These are phyloP conservation scores for Nomada fabriciana DNA, from an alignment of 2,888 invertebrate genomes.

Conservation along the genomic window DNA sequence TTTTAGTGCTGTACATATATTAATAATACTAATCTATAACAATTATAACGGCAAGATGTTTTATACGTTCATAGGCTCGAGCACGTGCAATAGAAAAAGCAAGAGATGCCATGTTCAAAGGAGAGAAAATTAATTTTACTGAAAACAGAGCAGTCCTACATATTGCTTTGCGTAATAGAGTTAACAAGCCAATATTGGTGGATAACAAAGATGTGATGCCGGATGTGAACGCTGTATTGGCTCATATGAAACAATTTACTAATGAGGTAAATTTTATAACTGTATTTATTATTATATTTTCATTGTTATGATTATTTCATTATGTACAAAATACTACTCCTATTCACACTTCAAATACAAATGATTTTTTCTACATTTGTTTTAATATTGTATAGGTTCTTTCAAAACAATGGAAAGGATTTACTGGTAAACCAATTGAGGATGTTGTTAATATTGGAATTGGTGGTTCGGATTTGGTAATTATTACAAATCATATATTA, in stretches of 20 bases:
- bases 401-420: conserved; percentile 82
- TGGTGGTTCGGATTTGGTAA: conserved; percentile 97
- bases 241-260: conserved; percentile 97
- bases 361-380: not conserved
- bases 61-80: conserved; percentile 85
- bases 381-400: conserved; percentile 71
- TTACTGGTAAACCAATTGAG: conserved; percentile 96
- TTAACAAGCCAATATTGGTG: conserved; percentile 91
- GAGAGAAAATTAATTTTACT: conserved; percentile 98
- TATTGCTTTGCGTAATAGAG: conserved; percentile 95
- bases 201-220: conserved; percentile 96
- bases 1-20: not conserved
- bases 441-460: conserved; percentile 99
- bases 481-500: conserved; percentile 10
- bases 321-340: not conserved
- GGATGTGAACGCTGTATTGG: conserved; percentile 95
- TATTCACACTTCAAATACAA: not conserved
- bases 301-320: not conserved
- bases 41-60: conserved; percentile 7
- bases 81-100: conserved; percentile 93
- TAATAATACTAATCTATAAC: not conserved
- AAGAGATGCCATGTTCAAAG: conserved; percentile 95
- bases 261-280: conserved; percentile 86
- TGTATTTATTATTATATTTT: conserved; percentile 10
- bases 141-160: conserved; percentile 98